Base-by-base conservation (phyloP, 2,888 invertebrate genomes). In the Cancer borealis region DNA sequence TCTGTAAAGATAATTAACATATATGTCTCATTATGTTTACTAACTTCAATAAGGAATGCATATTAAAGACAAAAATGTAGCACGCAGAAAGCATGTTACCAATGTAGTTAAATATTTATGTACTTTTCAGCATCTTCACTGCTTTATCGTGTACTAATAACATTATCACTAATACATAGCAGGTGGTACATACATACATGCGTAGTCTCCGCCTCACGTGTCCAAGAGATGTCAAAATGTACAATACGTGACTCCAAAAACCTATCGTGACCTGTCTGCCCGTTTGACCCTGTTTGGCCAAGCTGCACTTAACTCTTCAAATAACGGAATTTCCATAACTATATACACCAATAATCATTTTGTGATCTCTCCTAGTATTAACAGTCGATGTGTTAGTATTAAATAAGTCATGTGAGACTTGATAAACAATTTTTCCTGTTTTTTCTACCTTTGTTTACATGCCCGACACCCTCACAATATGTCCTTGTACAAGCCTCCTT, bases 381-480 rank as follows among this genome's bases (percentile, higher is more conserved):
- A 3, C 30, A 39, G 6, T 39, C 39, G 14, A 84, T 84, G 39
- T 84, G 39, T 5, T 39, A 39, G 17, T n/a, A 12, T 2, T 17
- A 17, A 12, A 12, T 3, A 10, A 10, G 14, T 12, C 39, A 39
- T 39, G 3, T 14, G 84, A 3, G 39, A 3, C 84, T 39, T 39
- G 39, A 2, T 84, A 12, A 21, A 84, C 14, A 39, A 12, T 30
- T 84, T 39, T 84, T 84, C 84, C 84, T 84, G 39, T 30, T 84
- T 0, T 84, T 39, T 84, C 12, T 12, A 84, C 14, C 84, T 84
- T 84, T 84, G 84, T 84, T 84, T 84, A 84, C 84, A 84, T 84
- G 84, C 84, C 84, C 84, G 17, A 39, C 84, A 39, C 84, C 84
- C 84, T 39, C 2, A 10, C 84, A 79, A 26, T 79, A 21, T 79